phyloP scores from a whole-genome alignment of 2,113 vertebrate genomes.

The Perca schrenkii region DNA sequence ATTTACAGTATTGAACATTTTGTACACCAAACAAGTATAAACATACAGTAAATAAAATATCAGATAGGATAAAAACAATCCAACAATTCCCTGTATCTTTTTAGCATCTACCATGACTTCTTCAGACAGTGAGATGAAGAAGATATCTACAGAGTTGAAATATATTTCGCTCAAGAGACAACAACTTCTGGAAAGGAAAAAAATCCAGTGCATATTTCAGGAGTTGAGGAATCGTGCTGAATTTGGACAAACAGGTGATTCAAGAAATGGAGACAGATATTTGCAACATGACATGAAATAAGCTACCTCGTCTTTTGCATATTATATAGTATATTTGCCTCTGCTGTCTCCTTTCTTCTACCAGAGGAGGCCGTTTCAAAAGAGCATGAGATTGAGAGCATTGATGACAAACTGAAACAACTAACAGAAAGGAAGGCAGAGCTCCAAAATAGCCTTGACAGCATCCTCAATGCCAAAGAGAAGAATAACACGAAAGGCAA shows the following conservation, averaged over 20 bases:
- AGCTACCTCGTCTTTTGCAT: background rate
- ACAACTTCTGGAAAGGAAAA: constrained; percentile 66
- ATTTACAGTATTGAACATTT: background rate
- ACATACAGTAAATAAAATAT: background rate
- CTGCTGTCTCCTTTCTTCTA: background rate
- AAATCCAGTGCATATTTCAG: constrained; percentile 59
- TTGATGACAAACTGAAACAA: constrained; percentile 56
- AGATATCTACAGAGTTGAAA: constrained; percentile 48
- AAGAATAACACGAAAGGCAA: background rate
- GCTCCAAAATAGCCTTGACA: constrained; percentile 46
- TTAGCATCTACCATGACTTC: constrained; percentile 60
- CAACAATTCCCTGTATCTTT: background rate
- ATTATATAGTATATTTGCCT: background rate
- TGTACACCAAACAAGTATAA: background rate
- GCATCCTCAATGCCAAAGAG: background rate
- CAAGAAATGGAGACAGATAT: background rate
- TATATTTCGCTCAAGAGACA: constrained; percentile 44
- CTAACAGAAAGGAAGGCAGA: constrained; percentile 48
- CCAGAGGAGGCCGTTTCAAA: background rate
- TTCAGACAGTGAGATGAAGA: background rate
- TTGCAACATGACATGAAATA: background rate
- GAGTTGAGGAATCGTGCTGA: constrained; percentile 53
- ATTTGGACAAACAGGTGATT: constrained; percentile 46
- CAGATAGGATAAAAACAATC: background rate
- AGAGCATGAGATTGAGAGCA: constrained; percentile 43